Conservation (phyloP, 1,140 invertebrate species). For the Hyles euphorbiae region DNA sequence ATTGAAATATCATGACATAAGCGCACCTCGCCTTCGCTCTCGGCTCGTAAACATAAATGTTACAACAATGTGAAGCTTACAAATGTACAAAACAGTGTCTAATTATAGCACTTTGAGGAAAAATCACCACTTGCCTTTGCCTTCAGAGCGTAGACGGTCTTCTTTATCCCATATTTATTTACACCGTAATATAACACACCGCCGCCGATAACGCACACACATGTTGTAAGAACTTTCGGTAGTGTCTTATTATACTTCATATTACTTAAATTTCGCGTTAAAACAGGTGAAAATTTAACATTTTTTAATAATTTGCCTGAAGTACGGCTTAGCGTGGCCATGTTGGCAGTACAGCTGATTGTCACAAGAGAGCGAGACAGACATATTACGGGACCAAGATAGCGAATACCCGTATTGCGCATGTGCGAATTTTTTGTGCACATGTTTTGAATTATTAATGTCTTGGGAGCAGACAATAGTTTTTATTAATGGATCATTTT, state of each 20-base stretch:
- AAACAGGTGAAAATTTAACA: constrained; percentile 45
- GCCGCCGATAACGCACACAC: constrained; percentile 57
- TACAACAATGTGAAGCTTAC: not conserved
- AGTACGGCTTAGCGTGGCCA: constrained; percentile 60
- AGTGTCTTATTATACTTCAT: constrained; percentile 41
- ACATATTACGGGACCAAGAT: constrained; percentile 15
- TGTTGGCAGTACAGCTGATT: constrained; percentile 61
- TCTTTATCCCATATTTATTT: constrained; percentile 41
- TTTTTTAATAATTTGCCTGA: constrained; percentile 57
- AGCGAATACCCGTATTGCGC: constrained; percentile 17
- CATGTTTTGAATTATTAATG: too few relatives aligned
- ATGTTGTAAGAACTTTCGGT: constrained; percentile 50
- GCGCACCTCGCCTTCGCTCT: constrained; percentile 10
- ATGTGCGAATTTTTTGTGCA: constrained; percentile 22
- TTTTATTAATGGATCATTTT: too few relatives aligned
- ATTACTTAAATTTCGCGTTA: constrained; percentile 47
- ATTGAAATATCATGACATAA: constrained; percentile 24
- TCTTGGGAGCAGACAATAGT: too few relatives aligned
- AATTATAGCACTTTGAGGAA: constrained; percentile 2
- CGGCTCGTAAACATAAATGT: constrained; percentile 3
- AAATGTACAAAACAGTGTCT: not conserved
- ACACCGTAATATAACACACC: constrained; percentile 47
- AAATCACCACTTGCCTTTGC: constrained; percentile 46
- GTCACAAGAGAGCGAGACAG: constrained; percentile 39
- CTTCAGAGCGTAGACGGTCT: constrained; percentile 62